Conservation (phyloP, 2,888 invertebrate species). For the Apamea epomidion region DNA sequence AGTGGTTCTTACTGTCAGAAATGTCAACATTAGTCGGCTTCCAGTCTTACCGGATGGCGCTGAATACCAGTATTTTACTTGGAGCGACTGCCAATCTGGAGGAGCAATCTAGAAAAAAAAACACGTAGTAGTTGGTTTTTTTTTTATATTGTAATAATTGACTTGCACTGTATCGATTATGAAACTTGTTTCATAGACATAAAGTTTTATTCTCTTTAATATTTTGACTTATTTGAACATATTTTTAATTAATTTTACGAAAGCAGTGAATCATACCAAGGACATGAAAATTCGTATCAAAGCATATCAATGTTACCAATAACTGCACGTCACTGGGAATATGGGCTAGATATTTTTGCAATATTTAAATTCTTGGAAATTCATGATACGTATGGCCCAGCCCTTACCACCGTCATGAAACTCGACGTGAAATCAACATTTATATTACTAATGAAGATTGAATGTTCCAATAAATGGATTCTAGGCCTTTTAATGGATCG, state of each 20-base stretch:
- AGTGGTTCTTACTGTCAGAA: too few relatives aligned
- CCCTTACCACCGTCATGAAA: background rate
- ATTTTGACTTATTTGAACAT: background rate
- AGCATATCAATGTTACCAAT: background rate
- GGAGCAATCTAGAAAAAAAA: too few relatives aligned
- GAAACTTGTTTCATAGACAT: background rate
- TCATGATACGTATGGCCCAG: too few relatives aligned
- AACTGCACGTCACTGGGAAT: background rate
- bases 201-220: background rate
- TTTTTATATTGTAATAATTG: background rate
- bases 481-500: background rate
- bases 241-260: background rate
- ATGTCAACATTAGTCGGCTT: too few relatives aligned
- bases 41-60: too few relatives aligned
- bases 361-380: background rate
- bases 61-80: too few relatives aligned
- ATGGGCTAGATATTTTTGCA: background rate
- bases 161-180: too few relatives aligned
- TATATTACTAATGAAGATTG: background rate
- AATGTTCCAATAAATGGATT: background rate
- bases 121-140: too few relatives aligned
- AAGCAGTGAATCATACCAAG: background rate
- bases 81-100: too few relatives aligned
- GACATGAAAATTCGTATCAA: background rate
- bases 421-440: background rate